Percentiles rank a stretch among this genome's conserved stretches.
These are phyloP conservation scores for Creontiades dilutus DNA, from an alignment of 2,888 invertebrate genomes.

Conservation along the genomic window DNA sequence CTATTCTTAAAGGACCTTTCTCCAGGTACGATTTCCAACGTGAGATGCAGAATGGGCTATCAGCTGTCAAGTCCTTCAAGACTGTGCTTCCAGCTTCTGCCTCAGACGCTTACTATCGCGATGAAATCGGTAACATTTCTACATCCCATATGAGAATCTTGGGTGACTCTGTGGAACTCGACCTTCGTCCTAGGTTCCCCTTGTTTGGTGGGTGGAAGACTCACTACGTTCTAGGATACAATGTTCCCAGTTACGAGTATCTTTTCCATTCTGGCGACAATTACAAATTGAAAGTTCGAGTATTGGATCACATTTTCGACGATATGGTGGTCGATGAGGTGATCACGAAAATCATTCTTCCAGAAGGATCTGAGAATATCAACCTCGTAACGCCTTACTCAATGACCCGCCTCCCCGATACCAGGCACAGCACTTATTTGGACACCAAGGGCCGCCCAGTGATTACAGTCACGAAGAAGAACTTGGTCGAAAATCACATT, in stretches of 20 bases:
- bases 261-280: constrained; percentile 84
- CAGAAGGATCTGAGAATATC: constrained; percentile 93
- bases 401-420: constrained; percentile 86
- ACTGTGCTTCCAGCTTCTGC: constrained; percentile 88
- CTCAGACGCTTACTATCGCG: constrained; percentile 96
- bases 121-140: constrained; percentile 99
- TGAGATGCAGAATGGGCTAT: constrained; percentile 91
- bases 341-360: constrained; percentile 92
- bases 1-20: constrained; percentile 94
- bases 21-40: constrained; percentile 98
- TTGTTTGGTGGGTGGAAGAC: constrained; percentile 99
- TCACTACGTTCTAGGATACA: constrained; percentile 97
- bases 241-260: constrained; percentile 98
- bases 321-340: constrained; percentile 97
- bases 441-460: constrained; percentile 96
- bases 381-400: constrained; percentile 90
- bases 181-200: constrained; percentile 97
- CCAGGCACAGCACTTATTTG: constrained; percentile 93
- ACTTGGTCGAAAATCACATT: constrained; percentile 97
- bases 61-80: constrained; percentile 95
- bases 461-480: constrained; percentile 87
- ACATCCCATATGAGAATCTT: constrained; percentile 94
- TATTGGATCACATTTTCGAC: constrained; percentile 98
- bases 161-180: constrained; percentile 96
- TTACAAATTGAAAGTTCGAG: constrained; percentile 88